Base-by-base conservation (phyloP, 2,888 invertebrate species). In the Trileptium ribeirensis region DNA sequence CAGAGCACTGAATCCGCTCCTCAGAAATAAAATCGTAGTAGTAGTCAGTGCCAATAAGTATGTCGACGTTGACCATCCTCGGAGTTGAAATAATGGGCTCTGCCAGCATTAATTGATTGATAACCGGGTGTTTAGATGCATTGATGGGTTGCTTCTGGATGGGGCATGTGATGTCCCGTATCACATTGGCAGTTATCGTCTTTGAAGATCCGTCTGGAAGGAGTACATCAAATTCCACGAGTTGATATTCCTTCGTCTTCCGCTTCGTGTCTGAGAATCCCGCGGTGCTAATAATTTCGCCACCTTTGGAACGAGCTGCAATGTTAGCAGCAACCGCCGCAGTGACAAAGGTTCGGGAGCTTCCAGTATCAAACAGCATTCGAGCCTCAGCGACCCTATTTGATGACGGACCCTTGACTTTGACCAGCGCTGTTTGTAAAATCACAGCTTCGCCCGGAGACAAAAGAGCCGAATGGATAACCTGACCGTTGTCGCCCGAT, bases 1-100 rank as follows among this genome's bases (percentile, higher is more conserved):
- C 77, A n/a, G 36, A n/a, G 8, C 36, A 39, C n/a, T 75, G 36
- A 8, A 75, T n/a, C 39, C 77, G 36, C 39, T 34, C 39, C 36
- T 2, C 15, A 15, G 24, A 2, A 8, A 75, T 39, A 38, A 51
- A 75, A 8, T 51, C 51, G 38, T 34, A 75, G 37, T 75, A 75
- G 77, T 75, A 75, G 77, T 75, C 77, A 38, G 15, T 75, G 2
- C 77, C 77, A 8, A 75, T 37, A 3, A 75, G n/a, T 24, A 75
- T n/a, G 37, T 75, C 77, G n/a, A 36, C 38, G 36, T 3, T 8
- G n/a, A 75, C 77, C 39, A 24, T 37, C 29, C n/a, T 36, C 36
- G 34, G 3, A 37, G 3, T 34, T n/a, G 29, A 24, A 34, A 36
- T 15, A n/a, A 38, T n/a, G 2, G 77, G 77, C n/a, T 75, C 77